Conservation (phyloP, 2,888 invertebrate species). For the Lasioglossum zephyrum region DNA sequence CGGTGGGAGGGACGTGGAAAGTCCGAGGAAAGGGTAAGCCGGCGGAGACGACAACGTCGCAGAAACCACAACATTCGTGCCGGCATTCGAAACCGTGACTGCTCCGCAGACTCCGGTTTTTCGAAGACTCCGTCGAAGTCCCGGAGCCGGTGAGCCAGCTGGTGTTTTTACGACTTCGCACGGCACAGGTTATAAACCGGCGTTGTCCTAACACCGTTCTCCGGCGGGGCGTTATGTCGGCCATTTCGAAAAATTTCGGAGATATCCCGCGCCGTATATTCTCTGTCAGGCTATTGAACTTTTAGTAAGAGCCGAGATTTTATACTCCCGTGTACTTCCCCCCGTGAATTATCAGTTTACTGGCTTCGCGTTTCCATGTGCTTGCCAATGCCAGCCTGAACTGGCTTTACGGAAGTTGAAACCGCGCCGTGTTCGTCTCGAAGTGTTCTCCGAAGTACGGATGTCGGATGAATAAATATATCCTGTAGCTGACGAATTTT, state of each 20-base stretch:
- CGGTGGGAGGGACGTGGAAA: slow-evolving; percentile 46
- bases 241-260: slow-evolving; percentile 38
- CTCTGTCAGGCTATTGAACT: slow-evolving; percentile 39
- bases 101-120: slow-evolving; percentile 47
- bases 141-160: slow-evolving; percentile 11
- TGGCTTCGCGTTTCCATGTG: neutral
- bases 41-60: neutral
- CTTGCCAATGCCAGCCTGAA: neutral
- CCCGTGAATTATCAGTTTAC: neutral
- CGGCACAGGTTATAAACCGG: slow-evolving; percentile 51
- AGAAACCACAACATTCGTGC: slow-evolving; percentile 47
- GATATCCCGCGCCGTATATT: slow-evolving; percentile 29
- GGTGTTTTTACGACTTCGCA: slow-evolving; percentile 49
- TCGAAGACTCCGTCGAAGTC: slow-evolving; percentile 47
- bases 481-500: neutral
- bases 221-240: slow-evolving; percentile 14
- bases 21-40: slow-evolving; percentile 12
- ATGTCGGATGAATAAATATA: neutral
- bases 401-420: neutral
- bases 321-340: neutral
- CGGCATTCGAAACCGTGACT: slow-evolving; percentile 53
- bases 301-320: slow-evolving; percentile 28
- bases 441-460: neutral
- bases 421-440: neutral
- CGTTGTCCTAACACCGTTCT: slow-evolving; percentile 39